Conservation (phyloP, 2,888 invertebrate species). For the Ichneumoninae sp. region DNA sequence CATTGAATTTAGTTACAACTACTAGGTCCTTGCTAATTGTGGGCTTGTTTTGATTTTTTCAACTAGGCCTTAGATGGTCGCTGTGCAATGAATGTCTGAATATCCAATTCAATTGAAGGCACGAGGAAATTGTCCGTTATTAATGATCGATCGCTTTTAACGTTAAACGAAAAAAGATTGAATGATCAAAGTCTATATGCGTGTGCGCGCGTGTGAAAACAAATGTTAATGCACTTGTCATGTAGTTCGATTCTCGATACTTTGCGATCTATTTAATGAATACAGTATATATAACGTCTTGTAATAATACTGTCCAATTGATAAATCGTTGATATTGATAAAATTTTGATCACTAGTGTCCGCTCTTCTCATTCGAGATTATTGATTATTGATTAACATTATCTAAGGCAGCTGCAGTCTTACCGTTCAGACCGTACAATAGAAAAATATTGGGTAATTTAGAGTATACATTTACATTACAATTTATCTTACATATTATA, state of each 20-base stretch:
- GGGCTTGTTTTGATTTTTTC: not conserved
- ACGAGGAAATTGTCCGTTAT: constrained; percentile 40
- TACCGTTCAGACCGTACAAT: constrained; percentile 72
- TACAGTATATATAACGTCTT: constrained; percentile 14
- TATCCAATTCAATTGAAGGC: constrained; percentile 37
- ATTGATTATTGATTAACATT: constrained; percentile 58
- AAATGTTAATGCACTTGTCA: constrained; percentile 1
- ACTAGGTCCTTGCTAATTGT: not conserved
- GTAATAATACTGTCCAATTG: constrained; percentile 11
- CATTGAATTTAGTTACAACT: constrained; percentile 9
- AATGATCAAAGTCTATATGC: not conserved
- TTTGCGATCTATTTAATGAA: constrained; percentile 7
- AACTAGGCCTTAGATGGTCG: constrained; percentile 4
- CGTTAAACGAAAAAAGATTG: constrained; percentile 1
- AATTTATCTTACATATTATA: constrained; percentile 38
- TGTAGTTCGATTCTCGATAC: not conserved
- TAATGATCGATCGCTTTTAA: constrained; percentile 15
- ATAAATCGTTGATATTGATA: constrained; percentile 5
- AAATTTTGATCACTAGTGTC: constrained; percentile 23
- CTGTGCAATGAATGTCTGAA: constrained; percentile 1
- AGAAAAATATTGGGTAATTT: constrained; percentile 75
- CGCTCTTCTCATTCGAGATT: constrained; percentile 8
- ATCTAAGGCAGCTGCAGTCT: constrained; percentile 77
- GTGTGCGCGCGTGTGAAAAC: not conserved
- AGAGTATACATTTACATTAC: constrained; percentile 47